Percentiles rank a stretch among this genome's conserved stretches.
These are phyloP conservation scores for Bimastos eiseni DNA, from an alignment of 2,888 invertebrate species.

Conservation along the genomic window DNA sequence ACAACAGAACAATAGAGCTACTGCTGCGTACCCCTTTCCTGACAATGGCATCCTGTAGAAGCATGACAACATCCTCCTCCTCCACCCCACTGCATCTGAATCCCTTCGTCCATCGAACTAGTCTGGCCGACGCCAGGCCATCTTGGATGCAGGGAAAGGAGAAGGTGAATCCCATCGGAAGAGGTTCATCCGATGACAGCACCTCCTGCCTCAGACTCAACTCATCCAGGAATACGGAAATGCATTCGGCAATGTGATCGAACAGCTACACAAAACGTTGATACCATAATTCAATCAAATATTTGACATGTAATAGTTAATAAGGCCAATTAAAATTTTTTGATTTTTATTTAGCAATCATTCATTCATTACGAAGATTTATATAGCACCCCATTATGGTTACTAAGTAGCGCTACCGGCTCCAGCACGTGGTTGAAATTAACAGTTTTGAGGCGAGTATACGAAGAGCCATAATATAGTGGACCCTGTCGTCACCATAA, in stretches of 20 bases:
- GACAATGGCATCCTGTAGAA: conserved; percentile 85
- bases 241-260: conserved; percentile 92
- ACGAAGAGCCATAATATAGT: too few species aligned
- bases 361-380: too few species aligned
- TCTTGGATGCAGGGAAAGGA: conserved; percentile 88
- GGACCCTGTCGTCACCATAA: too few species aligned
- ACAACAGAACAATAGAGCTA: background rate
- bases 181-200: background rate
- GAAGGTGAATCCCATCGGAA: conserved; percentile 94
- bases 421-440: too few species aligned
- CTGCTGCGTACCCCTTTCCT: conserved; percentile 59
- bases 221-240: conserved; percentile 72
- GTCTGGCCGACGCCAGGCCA: conserved; percentile 78
- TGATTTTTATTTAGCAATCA: too few species aligned
- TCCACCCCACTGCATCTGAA: conserved; percentile 90
- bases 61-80: conserved; percentile 83
- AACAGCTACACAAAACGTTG: conserved; percentile 71
- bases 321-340: too few species aligned
- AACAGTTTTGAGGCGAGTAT: too few species aligned
- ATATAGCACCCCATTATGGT: too few species aligned
- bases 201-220: background rate
- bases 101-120: conserved; percentile 94
- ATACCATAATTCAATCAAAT: too few species aligned
- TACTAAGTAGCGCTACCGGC: too few species aligned
- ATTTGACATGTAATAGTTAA: background rate